Evolutionary conservation across 1,140 invertebrate species (phyloP).

Genomic region (Phymorhynchus buccinoides): DNA sequence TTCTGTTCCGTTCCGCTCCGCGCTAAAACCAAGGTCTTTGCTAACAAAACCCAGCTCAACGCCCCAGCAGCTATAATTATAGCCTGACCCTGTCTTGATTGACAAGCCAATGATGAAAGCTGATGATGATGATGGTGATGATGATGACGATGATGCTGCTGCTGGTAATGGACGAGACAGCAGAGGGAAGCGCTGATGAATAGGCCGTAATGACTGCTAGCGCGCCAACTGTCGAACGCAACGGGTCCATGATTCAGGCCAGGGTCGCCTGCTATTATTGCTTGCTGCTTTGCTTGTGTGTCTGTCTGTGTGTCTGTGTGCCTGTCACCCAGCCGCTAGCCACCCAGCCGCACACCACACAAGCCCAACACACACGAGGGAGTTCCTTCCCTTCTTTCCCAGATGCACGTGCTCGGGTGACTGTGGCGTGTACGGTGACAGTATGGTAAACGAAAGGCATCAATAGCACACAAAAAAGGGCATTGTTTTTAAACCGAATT

Average conservation of each 20-base stretch:
- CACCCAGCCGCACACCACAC: too few species aligned
- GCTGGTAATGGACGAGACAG: slow-evolving; percentile 5
- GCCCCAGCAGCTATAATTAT: too few species aligned
- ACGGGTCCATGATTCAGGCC: not conserved
- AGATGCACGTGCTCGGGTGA: not conserved
- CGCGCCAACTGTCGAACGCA: not conserved
- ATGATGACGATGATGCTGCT: not conserved
- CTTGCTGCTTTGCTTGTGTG: not conserved
- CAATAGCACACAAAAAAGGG: not conserved
- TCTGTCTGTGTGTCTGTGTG: not conserved
- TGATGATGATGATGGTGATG: slow-evolving; percentile 21
- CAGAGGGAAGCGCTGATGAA: not conserved
- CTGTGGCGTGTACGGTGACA: too few species aligned
- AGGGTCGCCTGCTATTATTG: not conserved
- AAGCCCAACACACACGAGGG: too few species aligned
- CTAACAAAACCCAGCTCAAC: not conserved
- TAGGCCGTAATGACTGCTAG: slow-evolving; percentile 14
- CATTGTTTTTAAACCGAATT: not conserved
- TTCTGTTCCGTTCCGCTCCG: not conserved
- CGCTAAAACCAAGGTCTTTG: not conserved
- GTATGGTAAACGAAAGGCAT: not conserved
- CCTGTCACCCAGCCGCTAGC: too few species aligned
- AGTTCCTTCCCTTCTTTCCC: not conserved
- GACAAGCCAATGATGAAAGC: too few species aligned
- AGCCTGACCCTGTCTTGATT: not conserved